Percentiles rank a stretch among this genome's conserved stretches.
These are phyloP conservation scores for Rallus limicola DNA, from an alignment of 2,113 vertebrate genomes.

Conservation along the genomic window DNA sequence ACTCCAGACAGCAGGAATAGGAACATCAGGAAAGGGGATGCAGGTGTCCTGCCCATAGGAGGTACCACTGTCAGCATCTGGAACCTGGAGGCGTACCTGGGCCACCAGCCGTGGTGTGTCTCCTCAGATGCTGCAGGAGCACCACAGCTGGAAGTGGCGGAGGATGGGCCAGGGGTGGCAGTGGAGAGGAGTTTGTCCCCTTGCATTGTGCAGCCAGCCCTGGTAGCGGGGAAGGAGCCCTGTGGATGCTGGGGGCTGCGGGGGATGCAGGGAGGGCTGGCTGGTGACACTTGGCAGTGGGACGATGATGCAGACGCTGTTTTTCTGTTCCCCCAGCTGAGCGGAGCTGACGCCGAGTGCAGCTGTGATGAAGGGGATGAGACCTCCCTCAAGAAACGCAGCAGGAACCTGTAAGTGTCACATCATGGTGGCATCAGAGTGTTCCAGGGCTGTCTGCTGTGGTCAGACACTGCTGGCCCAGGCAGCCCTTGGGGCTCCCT, in stretches of 20 bases:
- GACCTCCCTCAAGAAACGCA: conserved; percentile 85
- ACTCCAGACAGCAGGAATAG: background rate
- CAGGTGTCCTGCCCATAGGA: background rate
- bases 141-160: background rate
- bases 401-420: conserved; percentile 91
- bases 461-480: rapidly evolving
- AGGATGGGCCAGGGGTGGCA: background rate
- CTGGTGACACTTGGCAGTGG: background rate
- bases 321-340: conserved; percentile 77
- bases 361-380: conserved; percentile 80
- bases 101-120: background rate
- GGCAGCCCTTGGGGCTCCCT: background rate
- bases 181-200: rapidly evolving
- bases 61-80: background rate
- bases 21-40: background rate
- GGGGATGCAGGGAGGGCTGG: background rate
- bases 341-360: conserved; percentile 76
- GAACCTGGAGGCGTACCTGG: background rate
- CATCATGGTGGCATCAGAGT: background rate
- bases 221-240: background rate
- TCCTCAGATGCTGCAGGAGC: background rate
- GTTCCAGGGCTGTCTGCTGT: background rate
- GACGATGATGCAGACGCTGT: background rate
- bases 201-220: rapidly evolving
- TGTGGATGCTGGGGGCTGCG: rapidly evolving